Percentiles rank a stretch among this genome's conserved stretches.
These are phyloP conservation scores for Therioaphis trifolii DNA, from an alignment of 2,888 invertebrate genomes.

Conservation along the genomic window DNA sequence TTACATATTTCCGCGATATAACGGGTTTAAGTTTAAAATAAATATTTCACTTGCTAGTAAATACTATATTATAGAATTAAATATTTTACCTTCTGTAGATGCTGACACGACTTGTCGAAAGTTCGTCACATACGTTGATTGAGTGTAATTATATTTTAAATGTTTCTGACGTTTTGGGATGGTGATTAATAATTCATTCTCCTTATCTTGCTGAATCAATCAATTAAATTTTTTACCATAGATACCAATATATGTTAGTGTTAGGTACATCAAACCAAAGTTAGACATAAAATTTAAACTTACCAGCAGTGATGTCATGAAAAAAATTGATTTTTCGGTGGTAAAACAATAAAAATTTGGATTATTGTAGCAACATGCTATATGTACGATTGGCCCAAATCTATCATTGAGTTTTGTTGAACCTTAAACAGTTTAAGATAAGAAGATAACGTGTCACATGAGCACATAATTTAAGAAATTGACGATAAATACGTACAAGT, in stretches of 20 bases:
- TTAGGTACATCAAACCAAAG: no score
- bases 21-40: no score
- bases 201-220: not conserved
- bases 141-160: slow-evolving; percentile 27
- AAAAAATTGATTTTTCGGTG: slow-evolving; percentile 28
- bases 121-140: slow-evolving; percentile 22
- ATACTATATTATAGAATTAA: no score
- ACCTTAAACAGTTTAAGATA: slow-evolving; percentile 17
- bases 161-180: slow-evolving; percentile 3
- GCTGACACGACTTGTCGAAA: slow-evolving; percentile 43
- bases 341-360: slow-evolving; percentile 44
- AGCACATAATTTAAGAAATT: not conserved
- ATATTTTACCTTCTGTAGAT: slow-evolving; percentile 34
- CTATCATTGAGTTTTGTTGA: slow-evolving; percentile 4
- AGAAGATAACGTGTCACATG: not conserved
- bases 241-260: no score
- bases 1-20: no score
- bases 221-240: not conserved
- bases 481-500: slow-evolving; percentile 3
- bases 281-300: no score
- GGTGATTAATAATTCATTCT: not conserved
- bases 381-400: slow-evolving; percentile 1
- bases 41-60: no score
- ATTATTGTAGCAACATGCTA: slow-evolving; percentile 3
- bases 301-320: slow-evolving; percentile 33